These are phyloP conservation scores for Cyclopterus lumpus DNA, from an alignment of 2,797 vertebrate genomes.

Conservation along the genomic window DNA sequence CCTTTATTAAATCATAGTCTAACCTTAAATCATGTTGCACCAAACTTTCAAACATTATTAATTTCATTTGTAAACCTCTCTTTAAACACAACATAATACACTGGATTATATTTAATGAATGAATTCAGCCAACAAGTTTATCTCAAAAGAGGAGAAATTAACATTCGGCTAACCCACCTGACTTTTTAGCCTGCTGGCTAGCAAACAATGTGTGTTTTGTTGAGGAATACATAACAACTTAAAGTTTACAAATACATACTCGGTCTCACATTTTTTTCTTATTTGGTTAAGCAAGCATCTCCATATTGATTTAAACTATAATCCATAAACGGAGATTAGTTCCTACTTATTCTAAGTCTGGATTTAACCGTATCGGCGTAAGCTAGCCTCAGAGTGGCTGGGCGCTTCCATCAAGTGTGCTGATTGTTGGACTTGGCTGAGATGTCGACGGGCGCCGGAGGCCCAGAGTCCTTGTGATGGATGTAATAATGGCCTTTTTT, in stretches of 20 bases:
- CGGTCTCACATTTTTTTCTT: not conserved
- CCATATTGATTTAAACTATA: not conserved
- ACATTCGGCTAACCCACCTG: not conserved
- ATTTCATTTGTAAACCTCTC: no score
- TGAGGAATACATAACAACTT: not conserved
- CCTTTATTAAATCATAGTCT: not conserved
- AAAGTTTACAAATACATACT: not conserved
- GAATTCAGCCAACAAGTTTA: not conserved
- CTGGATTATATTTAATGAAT: not conserved
- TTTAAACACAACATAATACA: no score
- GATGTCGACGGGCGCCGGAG: conserved; percentile 23
- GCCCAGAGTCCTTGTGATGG: conserved; percentile 37
- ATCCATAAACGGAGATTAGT: not conserved
- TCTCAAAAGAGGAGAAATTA: not conserved
- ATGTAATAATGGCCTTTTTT: conserved; percentile 77
- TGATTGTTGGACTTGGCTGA: conserved; percentile 40
- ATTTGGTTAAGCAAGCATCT: not conserved
- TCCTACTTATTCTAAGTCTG: not conserved
- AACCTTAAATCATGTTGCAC: not conserved
- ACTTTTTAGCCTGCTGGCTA: not conserved
- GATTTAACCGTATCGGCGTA: no score
- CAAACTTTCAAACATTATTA: not conserved
- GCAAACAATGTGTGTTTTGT: not conserved
- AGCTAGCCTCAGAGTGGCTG: not conserved
- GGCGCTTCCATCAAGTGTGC: not conserved